phyloP scores from a whole-genome alignment of 1,140 invertebrate genomes.

The Anastrepha ludens region DNA sequence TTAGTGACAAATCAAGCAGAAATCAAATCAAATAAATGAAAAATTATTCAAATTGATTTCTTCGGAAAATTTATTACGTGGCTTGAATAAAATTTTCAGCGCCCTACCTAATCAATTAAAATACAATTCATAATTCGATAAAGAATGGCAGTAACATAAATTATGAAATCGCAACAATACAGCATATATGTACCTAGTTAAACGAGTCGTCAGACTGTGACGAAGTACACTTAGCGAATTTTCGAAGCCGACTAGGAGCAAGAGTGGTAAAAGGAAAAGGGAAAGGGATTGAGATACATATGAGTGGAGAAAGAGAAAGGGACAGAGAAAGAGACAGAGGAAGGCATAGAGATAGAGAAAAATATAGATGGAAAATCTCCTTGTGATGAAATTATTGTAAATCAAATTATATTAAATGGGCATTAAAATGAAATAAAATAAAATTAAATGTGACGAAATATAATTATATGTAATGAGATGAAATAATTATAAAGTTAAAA shows the following conservation, averaged over 20 bases:
- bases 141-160: slow-evolving; percentile 41
- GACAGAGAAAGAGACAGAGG: too few relatives aligned
- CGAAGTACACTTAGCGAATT: neutral
- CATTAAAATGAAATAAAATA: too few relatives aligned
- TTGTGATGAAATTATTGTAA: too few relatives aligned
- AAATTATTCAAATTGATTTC: slow-evolving; percentile 22
- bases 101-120: slow-evolving; percentile 48
- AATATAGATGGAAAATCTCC: too few relatives aligned
- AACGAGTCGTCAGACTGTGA: neutral
- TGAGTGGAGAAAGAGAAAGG: too few relatives aligned
- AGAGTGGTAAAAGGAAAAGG: neutral
- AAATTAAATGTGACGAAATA: too few relatives aligned
- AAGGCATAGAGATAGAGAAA: too few relatives aligned
- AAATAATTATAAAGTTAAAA: too few relatives aligned
- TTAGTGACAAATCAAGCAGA: slow-evolving; percentile 7
- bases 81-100: slow-evolving; percentile 31
- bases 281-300: neutral
- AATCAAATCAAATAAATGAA: neutral
- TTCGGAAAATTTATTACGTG: slow-evolving; percentile 37
- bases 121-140: slow-evolving; percentile 47
- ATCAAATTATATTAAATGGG: too few relatives aligned
- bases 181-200: neutral
- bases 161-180: neutral
- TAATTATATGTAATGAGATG: too few relatives aligned
- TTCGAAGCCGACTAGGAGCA: neutral